phyloP scores from a whole-genome alignment of 1,140 invertebrate species.

The Calliopsis andreniformis region DNA sequence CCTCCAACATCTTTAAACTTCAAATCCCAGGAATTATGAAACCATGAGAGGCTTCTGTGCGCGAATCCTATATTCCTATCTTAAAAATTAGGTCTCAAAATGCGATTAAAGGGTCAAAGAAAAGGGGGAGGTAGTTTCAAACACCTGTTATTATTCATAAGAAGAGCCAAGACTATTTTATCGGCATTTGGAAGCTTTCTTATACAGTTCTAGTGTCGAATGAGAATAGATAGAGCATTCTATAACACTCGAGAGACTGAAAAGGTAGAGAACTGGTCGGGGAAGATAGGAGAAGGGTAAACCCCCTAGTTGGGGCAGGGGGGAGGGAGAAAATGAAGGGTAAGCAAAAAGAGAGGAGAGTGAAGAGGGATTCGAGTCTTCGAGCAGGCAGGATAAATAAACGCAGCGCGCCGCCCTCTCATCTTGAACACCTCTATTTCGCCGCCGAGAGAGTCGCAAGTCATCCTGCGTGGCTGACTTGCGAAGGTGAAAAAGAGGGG shows the following conservation, averaged over 20 bases:
- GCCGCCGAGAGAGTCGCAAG: constrained; percentile 71
- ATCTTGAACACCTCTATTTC: constrained; percentile 79
- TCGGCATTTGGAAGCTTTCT: too few species aligned
- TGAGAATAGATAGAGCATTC: too few species aligned
- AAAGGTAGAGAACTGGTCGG: background rate
- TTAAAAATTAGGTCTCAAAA: too few species aligned
- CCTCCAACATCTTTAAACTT: too few species aligned
- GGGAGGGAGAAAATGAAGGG: constrained; percentile 4
- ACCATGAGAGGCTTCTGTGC: too few species aligned
- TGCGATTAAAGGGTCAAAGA: too few species aligned
- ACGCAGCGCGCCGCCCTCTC: constrained; percentile 78
- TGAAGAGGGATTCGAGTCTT: constrained; percentile 60
- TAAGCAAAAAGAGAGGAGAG: constrained; percentile 21
- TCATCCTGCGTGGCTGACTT: constrained; percentile 68
- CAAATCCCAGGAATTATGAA: too few species aligned
- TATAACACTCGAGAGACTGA: background rate
- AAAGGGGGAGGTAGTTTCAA: too few species aligned
- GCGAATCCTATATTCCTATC: too few species aligned
- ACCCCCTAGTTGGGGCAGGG: constrained; percentile 10
- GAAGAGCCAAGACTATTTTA: too few species aligned
- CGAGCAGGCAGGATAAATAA: constrained; percentile 79
- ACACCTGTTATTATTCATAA: too few species aligned
- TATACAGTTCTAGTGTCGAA: too few species aligned
- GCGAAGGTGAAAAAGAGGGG: constrained; percentile 27
- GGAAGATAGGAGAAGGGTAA: constrained; percentile 26